phyloP scores from a whole-genome alignment of 2,113 vertebrate species.

The Anoplopoma fimbria region DNA sequence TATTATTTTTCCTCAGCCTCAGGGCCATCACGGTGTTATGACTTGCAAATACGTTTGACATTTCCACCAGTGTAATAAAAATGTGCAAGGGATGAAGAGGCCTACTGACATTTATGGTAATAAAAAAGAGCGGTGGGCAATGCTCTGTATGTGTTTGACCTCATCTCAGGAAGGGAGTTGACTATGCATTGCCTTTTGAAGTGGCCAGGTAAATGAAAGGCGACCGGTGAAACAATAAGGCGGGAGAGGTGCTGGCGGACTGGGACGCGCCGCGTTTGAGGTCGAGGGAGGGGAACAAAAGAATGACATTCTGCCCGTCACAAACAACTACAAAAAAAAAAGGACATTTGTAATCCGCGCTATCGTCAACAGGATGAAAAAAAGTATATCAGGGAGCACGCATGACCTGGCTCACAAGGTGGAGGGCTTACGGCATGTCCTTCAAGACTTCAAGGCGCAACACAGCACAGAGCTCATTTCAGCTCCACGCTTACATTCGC shows the following conservation, averaged over 20 bases:
- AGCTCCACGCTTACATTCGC: neutral
- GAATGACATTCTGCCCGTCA: constrained; percentile 74
- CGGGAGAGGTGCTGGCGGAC: constrained; percentile 40
- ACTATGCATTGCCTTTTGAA: constrained; percentile 85
- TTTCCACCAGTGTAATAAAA: constrained; percentile 80
- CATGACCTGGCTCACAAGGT: constrained; percentile 67
- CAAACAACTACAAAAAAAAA: constrained; percentile 25
- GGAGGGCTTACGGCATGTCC: constrained; percentile 52
- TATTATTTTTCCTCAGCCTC: constrained; percentile 20
- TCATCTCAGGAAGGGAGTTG: constrained; percentile 75
- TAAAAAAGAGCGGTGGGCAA: constrained; percentile 75
- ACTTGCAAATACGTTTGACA: constrained; percentile 82
- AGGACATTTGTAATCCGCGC: constrained; percentile 62
- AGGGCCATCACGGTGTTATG: constrained; percentile 53
- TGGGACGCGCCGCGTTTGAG: constrained; percentile 35
- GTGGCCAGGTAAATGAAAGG: constrained; percentile 79
- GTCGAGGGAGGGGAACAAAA: constrained; percentile 58
- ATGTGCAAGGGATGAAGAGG: constrained; percentile 79
- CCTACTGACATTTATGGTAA: constrained; percentile 87
- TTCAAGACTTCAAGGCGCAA: constrained; percentile 71
- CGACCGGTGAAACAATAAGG: constrained; percentile 71
- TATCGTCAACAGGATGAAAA: constrained; percentile 64
- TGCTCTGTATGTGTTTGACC: constrained; percentile 79
- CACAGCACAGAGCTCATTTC: constrained; percentile 42
- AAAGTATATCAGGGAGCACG: constrained; percentile 50